Base-by-base conservation (phyloP, 2,113 vertebrate genomes). In the Oryzias javanicus region DNA sequence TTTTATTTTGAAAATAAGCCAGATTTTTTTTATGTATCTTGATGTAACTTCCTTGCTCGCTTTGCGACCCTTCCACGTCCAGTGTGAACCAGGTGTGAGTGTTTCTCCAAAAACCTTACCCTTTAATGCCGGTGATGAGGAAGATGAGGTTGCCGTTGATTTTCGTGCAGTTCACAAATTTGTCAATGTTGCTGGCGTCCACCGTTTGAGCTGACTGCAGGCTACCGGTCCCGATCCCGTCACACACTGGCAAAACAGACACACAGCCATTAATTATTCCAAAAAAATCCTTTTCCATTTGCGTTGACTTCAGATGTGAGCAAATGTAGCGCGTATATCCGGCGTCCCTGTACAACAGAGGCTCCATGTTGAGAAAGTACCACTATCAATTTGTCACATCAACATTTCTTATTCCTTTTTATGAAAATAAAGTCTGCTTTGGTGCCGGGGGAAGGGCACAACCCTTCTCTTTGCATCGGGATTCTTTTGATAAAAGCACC, bases 101-200 rank as follows among this genome's bases (percentile, higher is more conserved):
- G 10, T 35, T 35, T 35, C 35, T 35, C 10, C 10, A 53, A 27
- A 53, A n/a, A 6, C 17, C 95, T 91, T 55, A 98, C 97, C 97
- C 97, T 67, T 97, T 96, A 75, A 99, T 99, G 17, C 97, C 97
- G 4, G 96, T 99, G 62, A 98, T 94, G 54, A 99, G 95, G 83
- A 99, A 98, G 85, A 98, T 95, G 60, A 99, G 92, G 85, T 99
- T 98, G 67, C 97, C 97, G 44, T 99, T 99, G 92, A 99, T 99
- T 89, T 99, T 99, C 68, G 97, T 99, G 74, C 97, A 99, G 91
- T 99, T 99, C 73, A 97, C 88, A 72, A 98, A 99, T 74, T 93
- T 96, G 73, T 98, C 93, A 3, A 99, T 97, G 79, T 99, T 99
- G 87, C 94, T 98, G 76, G 96, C 96, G 73, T 99, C 97, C 78